These are phyloP conservation scores for Epistrophe grossulariae DNA, from an alignment of 2,888 invertebrate genomes.

Conservation along the genomic window DNA sequence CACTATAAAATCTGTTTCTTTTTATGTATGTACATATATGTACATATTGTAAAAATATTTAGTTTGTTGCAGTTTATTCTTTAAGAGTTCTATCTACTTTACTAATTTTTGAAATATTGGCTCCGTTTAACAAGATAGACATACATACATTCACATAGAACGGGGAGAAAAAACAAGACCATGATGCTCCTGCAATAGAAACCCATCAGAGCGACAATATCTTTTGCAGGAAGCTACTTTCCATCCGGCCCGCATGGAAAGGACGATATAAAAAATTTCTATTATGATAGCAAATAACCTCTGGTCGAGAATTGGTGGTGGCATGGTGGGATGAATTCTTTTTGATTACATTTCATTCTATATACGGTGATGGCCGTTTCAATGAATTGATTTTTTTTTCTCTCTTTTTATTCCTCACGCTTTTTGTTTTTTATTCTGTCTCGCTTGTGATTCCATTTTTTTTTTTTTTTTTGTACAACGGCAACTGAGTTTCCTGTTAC, in stretches of 20 bases:
- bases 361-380: neutral
- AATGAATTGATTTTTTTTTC: neutral
- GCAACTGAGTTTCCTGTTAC: constrained; percentile 1
- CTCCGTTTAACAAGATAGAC: neutral
- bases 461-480: neutral
- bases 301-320: no score
- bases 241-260: neutral
- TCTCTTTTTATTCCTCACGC: neutral
- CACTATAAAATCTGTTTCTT: no score
- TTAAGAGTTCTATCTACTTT: neutral
- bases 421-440: neutral
- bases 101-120: neutral
- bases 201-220: constrained; percentile 1
- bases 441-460: neutral
- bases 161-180: no score
- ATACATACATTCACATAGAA: no score
- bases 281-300: constrained; percentile 7
- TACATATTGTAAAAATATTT: no score
- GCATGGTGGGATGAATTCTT: neutral
- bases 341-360: constrained; percentile 1
- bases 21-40: no score
- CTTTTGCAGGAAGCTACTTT: neutral
- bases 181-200: neutral
- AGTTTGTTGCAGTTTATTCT: no score
- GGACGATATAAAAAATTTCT: neutral